These are phyloP conservation scores for Pocillopora meandrina DNA, from an alignment of 92 coral and sea anemone genomes.

Conservation along the genomic window DNA sequence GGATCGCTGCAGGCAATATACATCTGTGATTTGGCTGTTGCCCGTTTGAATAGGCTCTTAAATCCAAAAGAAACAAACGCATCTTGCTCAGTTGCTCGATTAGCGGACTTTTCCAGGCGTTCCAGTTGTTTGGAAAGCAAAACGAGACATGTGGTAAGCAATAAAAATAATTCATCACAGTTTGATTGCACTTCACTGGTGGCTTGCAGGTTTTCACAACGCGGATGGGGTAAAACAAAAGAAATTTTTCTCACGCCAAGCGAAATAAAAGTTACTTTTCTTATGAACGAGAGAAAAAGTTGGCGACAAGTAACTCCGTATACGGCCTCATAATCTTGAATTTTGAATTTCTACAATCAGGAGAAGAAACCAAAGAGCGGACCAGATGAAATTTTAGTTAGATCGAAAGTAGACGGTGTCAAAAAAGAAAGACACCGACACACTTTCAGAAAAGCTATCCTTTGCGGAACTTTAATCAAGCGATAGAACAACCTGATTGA, in stretches of 20 bases:
- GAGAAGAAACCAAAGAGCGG: no score
- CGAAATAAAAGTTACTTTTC: not conserved
- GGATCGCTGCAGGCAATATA: conserved; percentile 26
- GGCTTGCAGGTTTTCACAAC: not conserved
- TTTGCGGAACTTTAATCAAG: not conserved
- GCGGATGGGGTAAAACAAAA: not conserved
- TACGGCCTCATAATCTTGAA: not conserved
- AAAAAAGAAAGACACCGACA: not conserved
- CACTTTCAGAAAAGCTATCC: not conserved
- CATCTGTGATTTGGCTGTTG: conserved; percentile 30
- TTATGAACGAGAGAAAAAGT: not conserved
- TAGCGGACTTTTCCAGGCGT: conserved; percentile 1
- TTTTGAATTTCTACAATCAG: no score
- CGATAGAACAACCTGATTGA: not conserved
- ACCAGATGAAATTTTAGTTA: not conserved
- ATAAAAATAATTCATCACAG: not conserved
- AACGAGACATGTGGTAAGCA: conserved; percentile 9
- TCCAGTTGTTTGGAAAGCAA: not conserved
- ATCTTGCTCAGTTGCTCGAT: conserved; percentile 17
- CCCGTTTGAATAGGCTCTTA: conserved; percentile 24
- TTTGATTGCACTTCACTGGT: not conserved
- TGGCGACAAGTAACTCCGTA: not conserved
- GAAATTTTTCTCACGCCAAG: not conserved
- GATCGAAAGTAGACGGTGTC: not conserved
- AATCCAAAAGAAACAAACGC: not conserved